phyloP scores from a whole-genome alignment of 2,113 vertebrate species.

The Cairina moschata region DNA sequence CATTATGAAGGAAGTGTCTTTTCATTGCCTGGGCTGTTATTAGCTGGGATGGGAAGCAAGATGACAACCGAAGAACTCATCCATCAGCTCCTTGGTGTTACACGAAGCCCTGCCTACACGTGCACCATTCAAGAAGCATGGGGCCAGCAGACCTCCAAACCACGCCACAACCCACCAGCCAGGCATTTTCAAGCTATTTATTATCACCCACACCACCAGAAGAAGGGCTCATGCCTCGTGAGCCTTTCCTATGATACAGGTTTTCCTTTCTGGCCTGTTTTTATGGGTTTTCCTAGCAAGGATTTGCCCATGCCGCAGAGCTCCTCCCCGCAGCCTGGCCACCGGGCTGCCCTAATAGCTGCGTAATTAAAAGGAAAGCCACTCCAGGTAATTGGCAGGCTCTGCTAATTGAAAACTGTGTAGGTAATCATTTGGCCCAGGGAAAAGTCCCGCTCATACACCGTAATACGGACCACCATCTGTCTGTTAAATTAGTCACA shows the following conservation, averaged over 20 bases:
- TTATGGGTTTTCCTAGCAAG: conserved; percentile 14
- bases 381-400: conserved; percentile 69
- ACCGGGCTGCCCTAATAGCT: conserved; percentile 62
- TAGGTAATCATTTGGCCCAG: conserved; percentile 68
- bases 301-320: background rate
- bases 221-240: background rate
- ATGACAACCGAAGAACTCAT: background rate
- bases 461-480: conserved; percentile 68
- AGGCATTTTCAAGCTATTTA: background rate
- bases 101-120: conserved; percentile 6
- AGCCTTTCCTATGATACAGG: background rate
- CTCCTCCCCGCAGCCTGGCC: conserved; percentile 55
- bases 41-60: background rate
- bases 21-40: background rate
- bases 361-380: conserved; percentile 73
- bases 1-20: conserved; percentile 11
- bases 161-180: background rate
- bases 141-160: background rate
- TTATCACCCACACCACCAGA: conserved; percentile 6
- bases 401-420: conserved; percentile 72
- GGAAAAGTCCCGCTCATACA: conserved; percentile 45
- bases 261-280: conserved; percentile 21
- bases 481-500: conserved; percentile 67
- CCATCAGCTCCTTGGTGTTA: background rate
- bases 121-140: background rate